Percentiles rank a stretch among this genome's conserved stretches.
phyloP scores from a whole-genome alignment of 2,113 vertebrate species.

The Atrichornis clamosus region DNA sequence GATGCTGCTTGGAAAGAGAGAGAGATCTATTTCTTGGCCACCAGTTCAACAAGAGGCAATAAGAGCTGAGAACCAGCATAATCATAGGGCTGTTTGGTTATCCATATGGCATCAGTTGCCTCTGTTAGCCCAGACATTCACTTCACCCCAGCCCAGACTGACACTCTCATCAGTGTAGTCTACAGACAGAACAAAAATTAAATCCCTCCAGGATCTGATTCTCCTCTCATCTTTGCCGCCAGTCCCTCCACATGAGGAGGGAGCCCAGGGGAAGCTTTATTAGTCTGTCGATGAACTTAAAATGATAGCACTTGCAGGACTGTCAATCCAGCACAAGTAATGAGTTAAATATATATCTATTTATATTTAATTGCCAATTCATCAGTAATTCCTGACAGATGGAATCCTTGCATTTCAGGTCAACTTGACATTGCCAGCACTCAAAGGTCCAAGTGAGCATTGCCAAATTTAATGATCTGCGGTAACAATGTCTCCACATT shows the following conservation, averaged over 20 bases:
- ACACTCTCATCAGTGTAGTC: background rate
- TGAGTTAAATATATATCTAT: constrained; percentile 27
- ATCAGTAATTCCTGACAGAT: constrained; percentile 56
- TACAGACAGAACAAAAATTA: constrained; percentile 24
- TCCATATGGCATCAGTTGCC: background rate
- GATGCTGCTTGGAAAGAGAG: background rate
- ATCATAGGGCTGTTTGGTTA: background rate
- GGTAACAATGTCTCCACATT: constrained; percentile 24
- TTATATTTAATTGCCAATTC: constrained; percentile 42
- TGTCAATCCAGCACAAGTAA: constrained; percentile 52
- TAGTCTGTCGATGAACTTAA: constrained; percentile 37
- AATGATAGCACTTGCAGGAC: background rate
- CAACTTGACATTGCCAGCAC: constrained; percentile 24
- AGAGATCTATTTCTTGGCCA: background rate
- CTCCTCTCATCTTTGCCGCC: background rate
- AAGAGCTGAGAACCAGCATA: background rate
- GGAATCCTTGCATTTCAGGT: constrained; percentile 50
- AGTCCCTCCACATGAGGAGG: background rate
- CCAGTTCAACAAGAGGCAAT: background rate
- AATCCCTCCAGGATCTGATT: constrained; percentile 1
- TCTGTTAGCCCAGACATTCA: background rate
- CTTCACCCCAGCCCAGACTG: background rate
- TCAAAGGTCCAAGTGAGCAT: constrained; percentile 54
- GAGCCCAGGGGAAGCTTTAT: constrained; percentile 39
- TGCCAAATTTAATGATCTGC: constrained; percentile 71